These are phyloP conservation scores for Actinemys pallida DNA, from an alignment of 2,113 vertebrate species.

Conservation along the genomic window DNA sequence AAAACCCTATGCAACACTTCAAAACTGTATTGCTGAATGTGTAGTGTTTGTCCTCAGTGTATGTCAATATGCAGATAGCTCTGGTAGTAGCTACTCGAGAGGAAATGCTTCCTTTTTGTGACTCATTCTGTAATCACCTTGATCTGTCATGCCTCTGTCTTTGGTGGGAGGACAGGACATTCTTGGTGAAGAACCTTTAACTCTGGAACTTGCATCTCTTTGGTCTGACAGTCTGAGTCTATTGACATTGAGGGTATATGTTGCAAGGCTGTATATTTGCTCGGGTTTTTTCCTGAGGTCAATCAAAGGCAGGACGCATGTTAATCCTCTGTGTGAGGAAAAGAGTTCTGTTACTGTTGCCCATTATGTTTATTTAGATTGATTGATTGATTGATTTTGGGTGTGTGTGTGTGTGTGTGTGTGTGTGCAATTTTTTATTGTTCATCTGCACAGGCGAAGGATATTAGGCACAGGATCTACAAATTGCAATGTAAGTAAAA, in stretches of 20 bases:
- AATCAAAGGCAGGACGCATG: background rate
- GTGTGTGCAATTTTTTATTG: background rate
- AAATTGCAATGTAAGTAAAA: background rate
- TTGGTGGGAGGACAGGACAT: background rate
- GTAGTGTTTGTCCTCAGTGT: conserved; percentile 28
- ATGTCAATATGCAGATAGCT: background rate
- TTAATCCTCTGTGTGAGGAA: background rate
- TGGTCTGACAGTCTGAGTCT: background rate
- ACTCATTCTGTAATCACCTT: conserved; percentile 17
- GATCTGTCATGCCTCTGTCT: conserved; percentile 18
- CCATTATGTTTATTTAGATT: background rate
- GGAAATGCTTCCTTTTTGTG: conserved; percentile 1
- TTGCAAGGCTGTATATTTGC: background rate
- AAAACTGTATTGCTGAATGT: conserved; percentile 9
- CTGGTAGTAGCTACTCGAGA: conserved; percentile 3
- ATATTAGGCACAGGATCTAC: background rate
- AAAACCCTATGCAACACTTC: conserved; percentile 17
- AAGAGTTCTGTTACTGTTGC: background rate
- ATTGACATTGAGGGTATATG: background rate
- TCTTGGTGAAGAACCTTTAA: background rate
- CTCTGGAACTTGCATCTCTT: background rate
- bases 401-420: background rate
- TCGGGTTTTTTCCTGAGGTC: background rate
- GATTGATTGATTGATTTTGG: background rate
- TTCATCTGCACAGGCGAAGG: background rate